A percentile compares a stretch with the other conserved stretches of the same genome.
These are phyloP conservation scores for Rhynchotus rufescens DNA, from an alignment of 2,797 vertebrate species.

Conservation along the genomic window DNA sequence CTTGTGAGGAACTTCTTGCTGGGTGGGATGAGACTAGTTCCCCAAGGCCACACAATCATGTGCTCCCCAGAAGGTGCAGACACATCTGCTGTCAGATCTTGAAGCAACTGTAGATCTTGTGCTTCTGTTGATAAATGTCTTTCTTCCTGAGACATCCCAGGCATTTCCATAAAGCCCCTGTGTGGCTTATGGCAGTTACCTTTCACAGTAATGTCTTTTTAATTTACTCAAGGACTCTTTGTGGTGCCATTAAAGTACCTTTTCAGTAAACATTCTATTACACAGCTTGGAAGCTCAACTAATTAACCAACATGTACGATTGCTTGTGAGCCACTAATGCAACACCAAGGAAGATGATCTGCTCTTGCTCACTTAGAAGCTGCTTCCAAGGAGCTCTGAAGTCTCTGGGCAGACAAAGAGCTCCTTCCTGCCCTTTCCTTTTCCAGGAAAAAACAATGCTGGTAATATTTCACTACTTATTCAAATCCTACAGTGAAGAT, in stretches of 20 bases:
- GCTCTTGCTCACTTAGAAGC: background rate
- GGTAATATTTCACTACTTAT: background rate
- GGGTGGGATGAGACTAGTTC: background rate
- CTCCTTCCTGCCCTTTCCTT: rapidly evolving
- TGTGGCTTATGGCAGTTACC: constrained; percentile 1
- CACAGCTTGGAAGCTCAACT: constrained; percentile 29
- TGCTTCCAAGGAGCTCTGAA: background rate
- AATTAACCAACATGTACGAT: background rate
- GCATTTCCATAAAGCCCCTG: background rate
- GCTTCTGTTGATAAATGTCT: background rate
- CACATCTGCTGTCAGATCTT: background rate
- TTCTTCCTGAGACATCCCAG: background rate
- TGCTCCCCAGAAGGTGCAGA: background rate
- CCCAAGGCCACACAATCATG: rapidly evolving
- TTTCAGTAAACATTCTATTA: constrained; percentile 25
- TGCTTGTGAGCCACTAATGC: background rate
- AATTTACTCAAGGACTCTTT: constrained; percentile 15
- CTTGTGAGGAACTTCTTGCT: background rate
- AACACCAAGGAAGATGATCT: background rate
- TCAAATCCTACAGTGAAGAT: background rate
- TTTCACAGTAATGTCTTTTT: constrained; percentile 3
- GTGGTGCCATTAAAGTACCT: constrained; percentile 20
- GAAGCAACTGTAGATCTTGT: background rate
- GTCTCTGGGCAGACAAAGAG: background rate
- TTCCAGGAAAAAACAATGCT: background rate